phyloP scores from a whole-genome alignment of 2,797 vertebrate species.

The Chiroxiphia lanceolata region DNA sequence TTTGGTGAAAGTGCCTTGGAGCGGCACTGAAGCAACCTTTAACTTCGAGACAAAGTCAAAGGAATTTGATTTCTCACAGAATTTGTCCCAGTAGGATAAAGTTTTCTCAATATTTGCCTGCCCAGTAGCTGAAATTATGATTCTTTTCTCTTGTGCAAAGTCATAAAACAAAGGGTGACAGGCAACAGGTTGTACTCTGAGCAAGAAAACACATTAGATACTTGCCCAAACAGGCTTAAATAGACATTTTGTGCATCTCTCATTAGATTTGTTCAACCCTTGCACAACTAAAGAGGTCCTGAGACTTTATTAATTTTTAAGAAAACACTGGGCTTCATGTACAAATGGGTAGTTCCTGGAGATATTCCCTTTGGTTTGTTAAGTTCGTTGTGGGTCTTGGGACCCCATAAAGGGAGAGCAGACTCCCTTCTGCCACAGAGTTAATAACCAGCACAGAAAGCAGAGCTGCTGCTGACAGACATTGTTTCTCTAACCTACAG shows the following conservation, averaged over 20 bases:
- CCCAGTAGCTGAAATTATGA: background rate
- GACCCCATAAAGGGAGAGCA: slow-evolving; percentile 15
- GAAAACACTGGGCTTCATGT: background rate
- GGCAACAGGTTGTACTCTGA: background rate
- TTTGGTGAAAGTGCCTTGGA: background rate
- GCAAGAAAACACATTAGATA: background rate
- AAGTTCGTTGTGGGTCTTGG: background rate
- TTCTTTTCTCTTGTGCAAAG: background rate
- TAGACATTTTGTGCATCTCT: background rate
- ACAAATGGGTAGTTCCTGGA: background rate
- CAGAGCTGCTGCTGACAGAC: slow-evolving; percentile 57
- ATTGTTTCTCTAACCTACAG: slow-evolving; percentile 55
- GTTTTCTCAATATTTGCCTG: background rate
- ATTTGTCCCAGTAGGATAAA: background rate
- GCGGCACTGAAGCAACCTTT: background rate
- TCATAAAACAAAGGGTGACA: background rate
- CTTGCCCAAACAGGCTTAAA: background rate
- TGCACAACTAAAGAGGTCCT: background rate
- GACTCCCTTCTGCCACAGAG: background rate
- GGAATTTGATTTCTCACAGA: background rate
- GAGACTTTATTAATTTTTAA: background rate
- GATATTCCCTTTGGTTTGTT: background rate
- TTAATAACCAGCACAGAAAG: slow-evolving; percentile 36
- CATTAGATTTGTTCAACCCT: background rate
- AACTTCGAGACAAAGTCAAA: background rate